Conservation (phyloP, 2,888 invertebrate species). For the Homarus gammarus region DNA sequence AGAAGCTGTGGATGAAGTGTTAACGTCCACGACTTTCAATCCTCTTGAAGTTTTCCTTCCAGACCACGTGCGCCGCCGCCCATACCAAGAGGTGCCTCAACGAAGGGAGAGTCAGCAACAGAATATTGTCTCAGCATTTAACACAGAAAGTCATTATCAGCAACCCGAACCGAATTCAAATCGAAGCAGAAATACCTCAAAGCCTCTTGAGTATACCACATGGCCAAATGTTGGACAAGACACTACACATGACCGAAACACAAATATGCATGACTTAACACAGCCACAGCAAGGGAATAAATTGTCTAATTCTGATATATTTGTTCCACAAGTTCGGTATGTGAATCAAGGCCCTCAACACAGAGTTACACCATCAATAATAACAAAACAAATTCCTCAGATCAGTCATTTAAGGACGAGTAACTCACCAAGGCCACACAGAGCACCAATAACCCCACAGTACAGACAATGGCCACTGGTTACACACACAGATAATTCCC, state of each 20-base stretch:
- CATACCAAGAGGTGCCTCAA: background rate
- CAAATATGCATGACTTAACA: background rate
- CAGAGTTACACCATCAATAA: too few relatives aligned
- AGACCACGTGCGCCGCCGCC: constrained; percentile 18
- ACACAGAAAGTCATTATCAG: background rate
- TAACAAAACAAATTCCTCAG: background rate
- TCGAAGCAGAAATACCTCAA: background rate
- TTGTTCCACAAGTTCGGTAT: too few relatives aligned
- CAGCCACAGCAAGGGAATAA: background rate
- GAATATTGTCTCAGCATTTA: background rate
- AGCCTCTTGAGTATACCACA: background rate
- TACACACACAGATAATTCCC: background rate
- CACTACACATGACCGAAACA: background rate
- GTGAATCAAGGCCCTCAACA: background rate
- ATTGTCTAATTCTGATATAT: background rate
- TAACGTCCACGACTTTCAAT: constrained; percentile 19
- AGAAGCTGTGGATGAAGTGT: background rate
- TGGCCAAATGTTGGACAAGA: constrained; percentile 14
- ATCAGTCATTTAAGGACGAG: background rate
- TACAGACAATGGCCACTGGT: background rate
- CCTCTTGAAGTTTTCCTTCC: constrained; percentile 46
- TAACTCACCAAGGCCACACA: background rate
- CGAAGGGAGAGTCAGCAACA: background rate
- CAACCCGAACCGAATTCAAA: background rate
- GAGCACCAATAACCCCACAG: background rate